Evolutionary conservation across 2,888 invertebrate species (phyloP).

Genomic region (Epinotia brunnichana): DNA sequence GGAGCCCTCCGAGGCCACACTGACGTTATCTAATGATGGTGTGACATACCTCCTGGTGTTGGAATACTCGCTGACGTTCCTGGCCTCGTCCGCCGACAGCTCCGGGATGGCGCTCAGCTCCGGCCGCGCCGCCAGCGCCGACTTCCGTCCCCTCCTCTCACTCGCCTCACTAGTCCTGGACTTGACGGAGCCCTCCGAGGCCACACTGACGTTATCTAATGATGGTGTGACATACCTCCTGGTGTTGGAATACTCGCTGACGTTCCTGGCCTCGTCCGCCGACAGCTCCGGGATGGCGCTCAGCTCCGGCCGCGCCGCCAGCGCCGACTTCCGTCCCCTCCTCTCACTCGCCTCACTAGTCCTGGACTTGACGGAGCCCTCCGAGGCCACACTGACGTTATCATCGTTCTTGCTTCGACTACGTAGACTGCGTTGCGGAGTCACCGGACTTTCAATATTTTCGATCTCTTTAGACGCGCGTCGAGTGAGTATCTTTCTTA

Average conservation of each 20-base stretch:
- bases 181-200: too few species aligned
- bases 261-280: constrained; percentile 61
- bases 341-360: too few species aligned
- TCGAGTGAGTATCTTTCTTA: constrained; percentile 70
- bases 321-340: too few species aligned
- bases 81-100: constrained; percentile 65
- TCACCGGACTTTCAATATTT: constrained; percentile 57
- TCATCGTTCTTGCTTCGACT: constrained; percentile 67
- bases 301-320: too few species aligned
- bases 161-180: too few species aligned
- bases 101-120: too few species aligned
- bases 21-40: not conserved
- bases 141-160: too few species aligned
- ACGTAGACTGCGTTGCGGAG: constrained; percentile 64
- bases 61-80: constrained; percentile 63
- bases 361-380: constrained; percentile 62
- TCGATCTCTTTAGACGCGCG: constrained; percentile 72
- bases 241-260: constrained; percentile 63
- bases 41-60: constrained; percentile 63
- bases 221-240: constrained; percentile 59
- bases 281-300: too few species aligned
- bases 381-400: constrained; percentile 68
- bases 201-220: too few species aligned
- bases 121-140: too few species aligned
- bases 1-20: too few species aligned